Percentiles rank a stretch among this genome's conserved stretches.
These are phyloP conservation scores for Lepidochitona cinerea DNA, from an alignment of 2,888 invertebrate genomes.

Conservation along the genomic window DNA sequence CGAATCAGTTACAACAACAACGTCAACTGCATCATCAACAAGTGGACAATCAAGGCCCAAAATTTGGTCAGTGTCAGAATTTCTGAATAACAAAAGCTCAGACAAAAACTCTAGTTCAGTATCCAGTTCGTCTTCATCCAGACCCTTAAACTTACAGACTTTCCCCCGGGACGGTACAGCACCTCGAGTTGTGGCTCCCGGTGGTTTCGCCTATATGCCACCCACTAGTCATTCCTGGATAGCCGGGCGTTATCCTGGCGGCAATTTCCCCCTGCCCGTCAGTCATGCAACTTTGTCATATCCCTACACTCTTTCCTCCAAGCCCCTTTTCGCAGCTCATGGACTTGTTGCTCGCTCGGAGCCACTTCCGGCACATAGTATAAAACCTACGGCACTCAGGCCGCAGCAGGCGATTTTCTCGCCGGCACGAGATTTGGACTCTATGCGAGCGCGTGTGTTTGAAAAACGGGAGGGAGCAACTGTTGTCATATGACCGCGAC, in stretches of 20 bases:
- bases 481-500: neutral
- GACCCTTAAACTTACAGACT: neutral
- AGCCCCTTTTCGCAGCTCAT: slow-evolving; percentile 31
- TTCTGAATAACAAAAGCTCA: slow-evolving; percentile 1
- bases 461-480: neutral
- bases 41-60: neutral
- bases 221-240: slow-evolving; percentile 8
- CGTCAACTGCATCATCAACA: neutral
- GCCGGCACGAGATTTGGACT: slow-evolving; percentile 59
- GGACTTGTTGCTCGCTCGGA: neutral
- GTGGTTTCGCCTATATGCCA: neutral
- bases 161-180: neutral
- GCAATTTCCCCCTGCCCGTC: slow-evolving; percentile 42
- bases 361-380: slow-evolving; percentile 26
- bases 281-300: slow-evolving; percentile 60
- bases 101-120: neutral
- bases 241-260: neutral
- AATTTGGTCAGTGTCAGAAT: slow-evolving; percentile 5
- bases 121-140: neutral
- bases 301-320: slow-evolving; percentile 54
- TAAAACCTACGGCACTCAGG: slow-evolving; percentile 34
- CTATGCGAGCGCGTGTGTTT: slow-evolving; percentile 40
- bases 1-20: neutral
- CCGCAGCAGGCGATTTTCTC: slow-evolving; percentile 53
- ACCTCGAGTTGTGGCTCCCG: neutral